Base-by-base conservation (phyloP, 1,140 invertebrate genomes). In the Drosophila lacteicornis region DNA sequence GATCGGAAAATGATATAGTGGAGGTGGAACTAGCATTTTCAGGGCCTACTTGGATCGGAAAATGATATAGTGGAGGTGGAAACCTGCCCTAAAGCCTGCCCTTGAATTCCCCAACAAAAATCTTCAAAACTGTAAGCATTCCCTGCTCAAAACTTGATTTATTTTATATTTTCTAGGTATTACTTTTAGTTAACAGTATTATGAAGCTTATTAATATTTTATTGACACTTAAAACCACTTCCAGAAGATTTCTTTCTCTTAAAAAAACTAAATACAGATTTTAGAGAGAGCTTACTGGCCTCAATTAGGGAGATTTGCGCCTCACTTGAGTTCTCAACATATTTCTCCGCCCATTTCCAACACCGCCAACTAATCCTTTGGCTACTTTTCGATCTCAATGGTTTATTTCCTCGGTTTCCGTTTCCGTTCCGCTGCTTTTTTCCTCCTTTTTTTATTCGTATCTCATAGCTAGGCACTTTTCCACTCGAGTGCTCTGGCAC, bases 401-500 rank as follows among this genome's bases (percentile, higher is more conserved):
- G 19, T 56, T 40, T 56, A 40, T 40, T 40, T 40, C 4, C 19
- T 22, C 8, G 49, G 61, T 42, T 33, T 47, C 13, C 36, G 17
- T 30, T 22, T 19, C 15, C 19, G 2, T 36, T 25, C 9, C 33
- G 33, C 33, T 36, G 33, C 9, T 25, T 33, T 11, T 19, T 22
- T 46, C 7, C 1, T 9, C 8, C 3, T 4, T 4, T 12, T 8
- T 19, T 25, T 25, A 36, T 36, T 61, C 62, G 27, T 30, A 17
- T 33, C 42, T 36, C 47, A 22, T 15, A 46, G 62, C 17, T 12
- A 42, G 63, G 63, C 67, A 73, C 46, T 75, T 75, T 66, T 77
- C 56, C 75, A 68, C 63, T 77, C 50, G 55, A 69, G 36, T 56
- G 36, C 38, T 17, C 45, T 4, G 22, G 33, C 27, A 22, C 50